Evolutionary conservation across 2,797 vertebrate genomes (phyloP).

Genomic region (Phataginus tetradactyla): DNA sequence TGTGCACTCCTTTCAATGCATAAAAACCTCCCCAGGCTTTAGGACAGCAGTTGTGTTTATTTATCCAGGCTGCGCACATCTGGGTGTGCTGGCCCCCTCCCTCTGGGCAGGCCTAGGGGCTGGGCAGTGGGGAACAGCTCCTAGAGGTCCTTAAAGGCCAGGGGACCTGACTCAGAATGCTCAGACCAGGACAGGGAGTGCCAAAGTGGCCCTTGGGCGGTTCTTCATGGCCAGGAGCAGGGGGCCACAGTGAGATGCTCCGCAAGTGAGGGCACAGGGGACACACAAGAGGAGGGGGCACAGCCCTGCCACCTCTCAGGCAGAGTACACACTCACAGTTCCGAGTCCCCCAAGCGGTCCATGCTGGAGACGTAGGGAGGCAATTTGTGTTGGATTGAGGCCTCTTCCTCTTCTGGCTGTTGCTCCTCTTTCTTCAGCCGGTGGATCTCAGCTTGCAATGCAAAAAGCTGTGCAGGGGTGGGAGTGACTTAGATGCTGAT

Average conservation of each 20-base stretch:
- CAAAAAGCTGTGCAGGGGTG: constrained; percentile 91
- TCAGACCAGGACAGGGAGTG: background rate
- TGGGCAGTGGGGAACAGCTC: background rate
- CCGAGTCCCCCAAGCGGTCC: constrained; percentile 97
- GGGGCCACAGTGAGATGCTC: background rate
- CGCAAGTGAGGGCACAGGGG: background rate
- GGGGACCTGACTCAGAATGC: background rate
- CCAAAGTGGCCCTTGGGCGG: background rate
- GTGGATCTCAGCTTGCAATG: constrained; percentile 92
- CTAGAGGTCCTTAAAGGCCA: background rate
- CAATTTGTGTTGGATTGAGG: constrained; percentile 92
- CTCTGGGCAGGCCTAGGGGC: background rate
- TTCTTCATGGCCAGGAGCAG: background rate
- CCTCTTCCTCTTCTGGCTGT: constrained; percentile 86
- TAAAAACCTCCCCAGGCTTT: background rate
- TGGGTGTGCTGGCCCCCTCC: background rate
- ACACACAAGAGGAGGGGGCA: background rate
- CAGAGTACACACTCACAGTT: constrained; percentile 92
- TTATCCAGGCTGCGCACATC: background rate
- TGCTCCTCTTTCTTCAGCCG: constrained; percentile 89
- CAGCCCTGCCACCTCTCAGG: background rate
- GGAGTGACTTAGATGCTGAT: constrained; percentile 32
- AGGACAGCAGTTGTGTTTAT: rapidly evolving
- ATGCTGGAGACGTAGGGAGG: constrained; percentile 96
- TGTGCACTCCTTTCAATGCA: background rate